A percentile compares a stretch with the other conserved stretches of the same genome.
These are phyloP conservation scores for Perccottus glenii DNA, from an alignment of 2,113 vertebrate species.

Conservation along the genomic window DNA sequence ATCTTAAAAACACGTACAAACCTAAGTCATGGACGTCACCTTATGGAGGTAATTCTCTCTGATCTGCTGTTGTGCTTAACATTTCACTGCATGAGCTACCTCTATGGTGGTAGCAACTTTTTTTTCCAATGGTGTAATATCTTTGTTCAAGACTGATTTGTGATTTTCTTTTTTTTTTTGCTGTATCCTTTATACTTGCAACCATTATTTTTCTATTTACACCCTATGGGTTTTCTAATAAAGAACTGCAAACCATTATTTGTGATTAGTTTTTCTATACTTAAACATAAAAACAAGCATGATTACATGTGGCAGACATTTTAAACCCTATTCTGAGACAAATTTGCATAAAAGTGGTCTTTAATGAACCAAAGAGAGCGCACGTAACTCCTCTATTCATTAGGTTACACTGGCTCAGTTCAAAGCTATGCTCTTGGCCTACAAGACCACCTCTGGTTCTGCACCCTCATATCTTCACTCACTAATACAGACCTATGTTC, in stretches of 20 bases:
- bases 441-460: too few relatives aligned
- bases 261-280: background rate
- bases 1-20: background rate
- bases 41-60: slow-evolving; percentile 19
- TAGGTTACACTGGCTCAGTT: too few relatives aligned
- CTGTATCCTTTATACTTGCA: slow-evolving; percentile 46
- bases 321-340: too few relatives aligned
- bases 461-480: too few relatives aligned
- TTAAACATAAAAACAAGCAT: too few relatives aligned
- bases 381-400: too few relatives aligned
- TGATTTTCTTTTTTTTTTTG: too few relatives aligned
- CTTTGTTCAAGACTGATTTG: slow-evolving; percentile 50
- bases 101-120: slow-evolving; percentile 12
- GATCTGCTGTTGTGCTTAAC: slow-evolving; percentile 40
- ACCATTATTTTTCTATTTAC: slow-evolving; percentile 72
- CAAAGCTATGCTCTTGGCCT: too few relatives aligned
- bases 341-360: too few relatives aligned
- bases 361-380: too few relatives aligned
- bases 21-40: slow-evolving; percentile 29
- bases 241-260: slow-evolving; percentile 52
- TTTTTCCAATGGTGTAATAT: slow-evolving; percentile 25
- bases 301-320: too few relatives aligned
- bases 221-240: slow-evolving; percentile 73
- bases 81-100: slow-evolving; percentile 38
- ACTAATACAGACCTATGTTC: too few relatives aligned